Base-by-base conservation (phyloP, 2,113 vertebrate genomes). In the Puffinus mauretanicus region DNA sequence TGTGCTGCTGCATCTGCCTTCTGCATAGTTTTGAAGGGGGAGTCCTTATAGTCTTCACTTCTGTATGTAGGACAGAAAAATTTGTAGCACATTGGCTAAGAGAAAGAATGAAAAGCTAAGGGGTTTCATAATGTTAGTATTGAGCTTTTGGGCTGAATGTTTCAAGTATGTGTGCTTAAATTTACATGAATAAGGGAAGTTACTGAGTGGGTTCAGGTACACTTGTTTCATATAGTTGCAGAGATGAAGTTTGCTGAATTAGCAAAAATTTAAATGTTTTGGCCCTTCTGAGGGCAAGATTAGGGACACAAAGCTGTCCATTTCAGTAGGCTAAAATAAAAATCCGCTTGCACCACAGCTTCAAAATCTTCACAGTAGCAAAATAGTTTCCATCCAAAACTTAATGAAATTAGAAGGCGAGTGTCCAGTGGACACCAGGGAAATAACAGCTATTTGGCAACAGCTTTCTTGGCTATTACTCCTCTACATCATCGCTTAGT, bases 381-480 rank as follows among this genome's bases (percentile, higher is more conserved):
- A 76, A 78, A 83, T 0, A 77, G 46, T 65, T 88, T 90, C 62
- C 1, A 1, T 76, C 40, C 75, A 95, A 93, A 94, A 77, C 18
- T 65, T 78, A 88, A 90, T 79, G 57, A 95, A 91, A 90, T 88
- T 86, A 90, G 55, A 86, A 90, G 20, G 32, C 14, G 2, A 86
- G 38, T 36, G 29, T 87, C 69, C 60, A 78, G 65, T 65, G 36
- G 66, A 94, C 78, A 93, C 44, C 34, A 90, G 66, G 44, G 82
- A 94, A 90, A 90, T 32, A 79, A 81, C 19, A 82, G 36, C 64
- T 88, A 57, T 54, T 80, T 94, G 88, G 93, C 86, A 90, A 77
- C 36, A 58, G 19, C 60, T 83, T 78, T 90, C 86, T 58, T 88
- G 72, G 80, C 67, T 80, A 34, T 80, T 44, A 62, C 15, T 93